These are phyloP conservation scores for Aptenodytes patagonicus DNA, from an alignment of 2,113 vertebrate genomes.

Conservation along the genomic window DNA sequence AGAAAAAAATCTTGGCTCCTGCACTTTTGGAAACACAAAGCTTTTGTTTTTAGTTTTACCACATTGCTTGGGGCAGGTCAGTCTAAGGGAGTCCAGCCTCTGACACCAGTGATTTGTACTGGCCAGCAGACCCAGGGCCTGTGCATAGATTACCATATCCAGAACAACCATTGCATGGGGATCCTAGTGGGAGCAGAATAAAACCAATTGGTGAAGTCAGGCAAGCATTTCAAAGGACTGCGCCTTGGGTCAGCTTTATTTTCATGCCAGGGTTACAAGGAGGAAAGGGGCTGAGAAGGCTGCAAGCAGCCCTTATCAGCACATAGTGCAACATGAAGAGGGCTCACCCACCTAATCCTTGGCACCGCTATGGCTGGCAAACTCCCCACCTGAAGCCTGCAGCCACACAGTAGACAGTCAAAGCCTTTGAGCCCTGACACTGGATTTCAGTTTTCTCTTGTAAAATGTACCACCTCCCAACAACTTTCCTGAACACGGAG, in stretches of 20 bases:
- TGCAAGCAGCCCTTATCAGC: neutral
- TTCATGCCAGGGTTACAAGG: neutral
- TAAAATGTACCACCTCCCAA: neutral
- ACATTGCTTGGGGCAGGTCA: conserved; percentile 6
- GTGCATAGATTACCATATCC: neutral
- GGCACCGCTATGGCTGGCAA: neutral
- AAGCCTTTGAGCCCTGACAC: neutral
- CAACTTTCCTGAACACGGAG: neutral
- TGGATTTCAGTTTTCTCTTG: neutral
- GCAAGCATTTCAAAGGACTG: neutral
- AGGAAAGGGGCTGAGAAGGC: conserved; percentile 34
- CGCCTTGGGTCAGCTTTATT: neutral
- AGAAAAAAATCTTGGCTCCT: conserved; percentile 23
- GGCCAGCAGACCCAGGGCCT: neutral
- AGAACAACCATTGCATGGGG: neutral
- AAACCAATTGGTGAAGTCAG: neutral
- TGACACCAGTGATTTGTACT: neutral
- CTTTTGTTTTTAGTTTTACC: conserved; percentile 19
- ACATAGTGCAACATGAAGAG: neutral
- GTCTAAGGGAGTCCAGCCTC: neutral
- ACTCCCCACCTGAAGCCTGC: neutral
- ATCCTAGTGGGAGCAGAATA: neutral
- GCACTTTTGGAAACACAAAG: conserved; percentile 5
- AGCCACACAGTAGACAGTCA: neutral
- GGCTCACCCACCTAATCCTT: neutral